These are phyloP conservation scores for Athalia circularis DNA, from an alignment of 2,888 invertebrate species.

Conservation along the genomic window DNA sequence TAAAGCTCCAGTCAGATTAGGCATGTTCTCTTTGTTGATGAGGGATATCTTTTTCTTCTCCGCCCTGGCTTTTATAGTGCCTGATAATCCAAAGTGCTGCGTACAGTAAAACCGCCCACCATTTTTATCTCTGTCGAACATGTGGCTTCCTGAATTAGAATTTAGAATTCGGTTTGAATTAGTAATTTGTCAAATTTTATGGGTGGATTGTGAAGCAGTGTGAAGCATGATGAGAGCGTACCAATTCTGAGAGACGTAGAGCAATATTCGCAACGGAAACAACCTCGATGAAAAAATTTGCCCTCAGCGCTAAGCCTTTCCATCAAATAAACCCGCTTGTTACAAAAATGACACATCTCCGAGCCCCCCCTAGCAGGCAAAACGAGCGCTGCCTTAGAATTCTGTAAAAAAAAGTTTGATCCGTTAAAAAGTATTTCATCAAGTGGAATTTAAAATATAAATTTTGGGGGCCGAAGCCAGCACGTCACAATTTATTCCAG, in stretches of 20 bases:
- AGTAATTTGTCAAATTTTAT: slow-evolving; percentile 1
- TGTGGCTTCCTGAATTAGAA: slow-evolving; percentile 66
- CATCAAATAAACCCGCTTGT: slow-evolving; percentile 94
- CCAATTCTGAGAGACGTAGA: slow-evolving; percentile 88
- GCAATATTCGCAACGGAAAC: slow-evolving; percentile 96
- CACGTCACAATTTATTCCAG: slow-evolving; percentile 48
- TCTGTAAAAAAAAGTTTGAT: slow-evolving; percentile 70
- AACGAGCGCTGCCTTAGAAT: slow-evolving; percentile 77
- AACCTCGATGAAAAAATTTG: slow-evolving; percentile 92
- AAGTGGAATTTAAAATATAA: slow-evolving; percentile 33
- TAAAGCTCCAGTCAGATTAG: slow-evolving; percentile 65
- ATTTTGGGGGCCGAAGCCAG: slow-evolving; percentile 43
- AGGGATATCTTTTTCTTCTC: slow-evolving; percentile 67
- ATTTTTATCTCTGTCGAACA: slow-evolving; percentile 70
- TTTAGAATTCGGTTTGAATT: background rate
- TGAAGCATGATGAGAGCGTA: slow-evolving; percentile 55
- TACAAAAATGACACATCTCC: slow-evolving; percentile 91
- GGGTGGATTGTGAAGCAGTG: slow-evolving; percentile 1
- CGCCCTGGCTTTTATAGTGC: slow-evolving; percentile 72
- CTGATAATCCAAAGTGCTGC: slow-evolving; percentile 83
- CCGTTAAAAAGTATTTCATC: slow-evolving; percentile 42
- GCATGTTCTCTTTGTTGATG: slow-evolving; percentile 72
- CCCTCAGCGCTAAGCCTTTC: slow-evolving; percentile 94
- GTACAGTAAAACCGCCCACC: slow-evolving; percentile 83
- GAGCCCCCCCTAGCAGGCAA: slow-evolving; percentile 82